Conservation (phyloP, 2,797 vertebrate genomes). For the Pipistrellus pygmaeus region DNA sequence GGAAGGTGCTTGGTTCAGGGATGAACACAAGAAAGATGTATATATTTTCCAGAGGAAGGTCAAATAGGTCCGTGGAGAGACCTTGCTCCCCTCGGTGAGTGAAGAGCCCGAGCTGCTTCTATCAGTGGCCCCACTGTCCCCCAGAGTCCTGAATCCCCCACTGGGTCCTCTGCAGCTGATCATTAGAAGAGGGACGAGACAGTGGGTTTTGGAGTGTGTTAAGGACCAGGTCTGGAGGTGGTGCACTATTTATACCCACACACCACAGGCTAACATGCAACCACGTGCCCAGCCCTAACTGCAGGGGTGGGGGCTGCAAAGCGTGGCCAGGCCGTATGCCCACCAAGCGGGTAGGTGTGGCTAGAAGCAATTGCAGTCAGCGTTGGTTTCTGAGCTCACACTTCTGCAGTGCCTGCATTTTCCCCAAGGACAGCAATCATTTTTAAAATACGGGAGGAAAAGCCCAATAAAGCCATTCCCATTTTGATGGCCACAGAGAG, state of each 20-base stretch:
- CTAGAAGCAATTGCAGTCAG: background rate
- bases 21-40: background rate
- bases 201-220: accelerated
- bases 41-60: background rate
- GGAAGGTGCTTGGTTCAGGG: background rate
- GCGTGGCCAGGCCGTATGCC: background rate
- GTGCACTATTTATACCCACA: background rate
- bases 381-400: background rate
- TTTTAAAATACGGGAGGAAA: slow-evolving; percentile 7
- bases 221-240: background rate
- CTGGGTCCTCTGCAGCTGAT: background rate
- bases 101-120: background rate
- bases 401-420: background rate
- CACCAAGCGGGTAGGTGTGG: background rate
- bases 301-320: background rate
- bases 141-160: background rate
- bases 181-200: background rate
- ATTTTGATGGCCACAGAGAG: background rate
- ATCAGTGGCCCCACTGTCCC: background rate
- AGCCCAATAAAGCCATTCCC: background rate
- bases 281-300: accelerated
- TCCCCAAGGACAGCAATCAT: background rate
- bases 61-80: background rate
- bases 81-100: background rate
- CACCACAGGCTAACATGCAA: background rate